Evolutionary conservation across 2,113 vertebrate genomes (phyloP).

Genomic region (Neomonachus schauinslandi): DNA sequence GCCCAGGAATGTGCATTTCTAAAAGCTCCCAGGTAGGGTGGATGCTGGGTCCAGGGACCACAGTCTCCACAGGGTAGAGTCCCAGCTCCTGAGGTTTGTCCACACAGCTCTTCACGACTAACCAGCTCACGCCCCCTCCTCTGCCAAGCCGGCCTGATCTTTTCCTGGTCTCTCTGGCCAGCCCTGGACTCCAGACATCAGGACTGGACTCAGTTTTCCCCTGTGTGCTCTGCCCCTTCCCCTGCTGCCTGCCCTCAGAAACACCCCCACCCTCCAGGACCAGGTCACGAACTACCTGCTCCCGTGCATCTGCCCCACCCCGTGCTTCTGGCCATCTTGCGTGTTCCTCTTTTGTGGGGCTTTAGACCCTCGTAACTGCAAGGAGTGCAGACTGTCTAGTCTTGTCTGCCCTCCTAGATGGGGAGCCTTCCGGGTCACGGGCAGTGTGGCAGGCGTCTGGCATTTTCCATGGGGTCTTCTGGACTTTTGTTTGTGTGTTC

Average conservation of each 20-base stretch:
- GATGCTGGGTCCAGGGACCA: not conserved
- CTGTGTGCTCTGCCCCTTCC: not conserved
- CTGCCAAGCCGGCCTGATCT: not conserved
- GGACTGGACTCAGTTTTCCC: not conserved
- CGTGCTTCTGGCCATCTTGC: fast-evolving
- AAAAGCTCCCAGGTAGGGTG: not conserved
- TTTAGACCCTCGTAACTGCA: too few relatives aligned
- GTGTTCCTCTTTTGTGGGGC: not conserved
- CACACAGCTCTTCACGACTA: not conserved
- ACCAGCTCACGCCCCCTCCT: not conserved
- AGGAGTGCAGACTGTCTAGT: fast-evolving
- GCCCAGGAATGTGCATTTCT: not conserved
- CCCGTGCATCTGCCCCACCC: fast-evolving
- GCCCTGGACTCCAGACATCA: not conserved
- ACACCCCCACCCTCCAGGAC: fast-evolving
- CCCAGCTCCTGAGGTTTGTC: not conserved
- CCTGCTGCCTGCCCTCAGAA: not conserved
- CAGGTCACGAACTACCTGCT: not conserved
- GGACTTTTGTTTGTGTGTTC: not conserved
- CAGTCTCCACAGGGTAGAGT: not conserved
- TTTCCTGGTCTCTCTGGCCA: not conserved
- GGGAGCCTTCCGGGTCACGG: not conserved
- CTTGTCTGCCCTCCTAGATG: not conserved
- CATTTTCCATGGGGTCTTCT: not conserved
- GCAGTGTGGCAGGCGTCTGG: too few relatives aligned